Evolutionary conservation across 2,797 vertebrate genomes (phyloP), one percentile per base, ranked within the genome.

Genomic region (Manis crassicaudata): DNA sequence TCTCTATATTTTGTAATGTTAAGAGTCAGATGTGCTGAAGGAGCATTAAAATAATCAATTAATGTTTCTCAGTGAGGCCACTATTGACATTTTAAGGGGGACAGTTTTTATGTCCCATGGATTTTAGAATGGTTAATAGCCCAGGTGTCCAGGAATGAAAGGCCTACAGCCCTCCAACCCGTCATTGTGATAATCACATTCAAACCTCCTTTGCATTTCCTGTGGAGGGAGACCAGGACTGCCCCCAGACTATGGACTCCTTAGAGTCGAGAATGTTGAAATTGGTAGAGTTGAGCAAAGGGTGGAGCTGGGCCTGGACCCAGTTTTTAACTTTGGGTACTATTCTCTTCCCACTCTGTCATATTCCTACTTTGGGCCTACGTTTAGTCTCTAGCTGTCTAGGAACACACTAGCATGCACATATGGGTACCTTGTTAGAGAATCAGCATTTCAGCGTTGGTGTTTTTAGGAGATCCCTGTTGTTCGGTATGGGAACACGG

Each of bases 21-120:
- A 21, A 73, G 25, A 88, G 29, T 21, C 35, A 88, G 9, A 65
- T 12, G 16, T 14, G 10, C 29, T 32, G 32, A 67, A 79, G 29
- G 21, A 67, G 1, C 20, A 14, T 96, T 84, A 72, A 90, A 68
- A 46, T 92, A 18, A 93, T 77, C 95, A 94, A 11, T 46, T 82
- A 16, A 0, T 76, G 1, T 82, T 96, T 87, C 25, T 92, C 75
- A 76, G 5, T 46, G 32, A 3, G 32, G 11, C 14, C 20, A 54
- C 11, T 60, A 20, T 35, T 70, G 62, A 21, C 25, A 58, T 73
- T 92, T 85, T 72, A 7, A 29, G 23, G 43, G 32, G 11, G 40
- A 14, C 7, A 20, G 8, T 94, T 50, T 95, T 85, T 63, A 60
- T 80, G 4, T n/a, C 60, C 43, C 25, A 7, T 46, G 18, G 12